A percentile compares a stretch with the other conserved stretches of the same genome.
phyloP scores from a whole-genome alignment of 2,797 vertebrate genomes.

The Melanotaenia parkinsoni region DNA sequence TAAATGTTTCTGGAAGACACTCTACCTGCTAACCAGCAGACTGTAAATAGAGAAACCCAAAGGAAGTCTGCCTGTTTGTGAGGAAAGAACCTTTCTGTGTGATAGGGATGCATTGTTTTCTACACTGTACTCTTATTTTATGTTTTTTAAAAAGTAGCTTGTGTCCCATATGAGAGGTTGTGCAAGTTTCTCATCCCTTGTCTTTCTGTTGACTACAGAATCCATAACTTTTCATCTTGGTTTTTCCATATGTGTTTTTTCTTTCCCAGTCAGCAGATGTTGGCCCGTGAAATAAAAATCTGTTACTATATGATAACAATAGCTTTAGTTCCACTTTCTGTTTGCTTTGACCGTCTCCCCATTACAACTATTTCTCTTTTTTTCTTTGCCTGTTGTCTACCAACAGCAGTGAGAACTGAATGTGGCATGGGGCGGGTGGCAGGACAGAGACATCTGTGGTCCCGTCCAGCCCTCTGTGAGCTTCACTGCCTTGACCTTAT shows the following conservation, averaged over 20 bases:
- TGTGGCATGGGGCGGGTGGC: constrained; percentile 38
- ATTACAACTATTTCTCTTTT: constrained; percentile 10
- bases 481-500: constrained; percentile 46
- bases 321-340: constrained; percentile 35
- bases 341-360: constrained; percentile 5
- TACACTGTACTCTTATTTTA: background rate
- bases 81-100: constrained; percentile 33
- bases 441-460: constrained; percentile 63
- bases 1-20: constrained; percentile 63
- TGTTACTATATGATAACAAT: constrained; percentile 53
- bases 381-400: constrained; percentile 15
- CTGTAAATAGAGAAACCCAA: constrained; percentile 67
- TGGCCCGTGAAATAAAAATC: constrained; percentile 33
- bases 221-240: background rate
- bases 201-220: constrained; percentile 2
- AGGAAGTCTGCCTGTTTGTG: constrained; percentile 50
- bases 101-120: constrained; percentile 18
- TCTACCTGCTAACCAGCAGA: constrained; percentile 45
- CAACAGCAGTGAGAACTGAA: constrained; percentile 37
- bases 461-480: constrained; percentile 41
- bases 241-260: constrained; percentile 1
- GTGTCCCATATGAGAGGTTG: background rate
- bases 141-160: background rate
- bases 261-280: constrained; percentile 18
- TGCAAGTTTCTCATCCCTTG: constrained; percentile 3